Evolutionary conservation across 2,113 vertebrate species (phyloP).

Genomic region (Syngnathus scovelli): DNA sequence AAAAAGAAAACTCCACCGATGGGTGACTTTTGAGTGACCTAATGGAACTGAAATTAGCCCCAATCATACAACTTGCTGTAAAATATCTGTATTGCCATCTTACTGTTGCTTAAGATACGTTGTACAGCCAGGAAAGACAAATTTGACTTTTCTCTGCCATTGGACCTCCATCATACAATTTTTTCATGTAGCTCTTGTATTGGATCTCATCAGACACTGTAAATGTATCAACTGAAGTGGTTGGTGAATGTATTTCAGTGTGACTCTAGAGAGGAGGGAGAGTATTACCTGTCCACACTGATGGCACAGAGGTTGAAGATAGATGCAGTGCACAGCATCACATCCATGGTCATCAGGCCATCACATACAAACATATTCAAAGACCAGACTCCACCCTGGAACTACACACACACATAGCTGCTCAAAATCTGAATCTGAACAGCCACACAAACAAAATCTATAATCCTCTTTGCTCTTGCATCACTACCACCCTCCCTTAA

Average conservation of each 20-base stretch:
- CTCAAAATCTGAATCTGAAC: conserved; percentile 16
- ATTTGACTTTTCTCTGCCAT: too few relatives aligned
- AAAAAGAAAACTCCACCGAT: too few relatives aligned
- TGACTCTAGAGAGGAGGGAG: background rate
- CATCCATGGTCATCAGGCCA: conserved; percentile 89
- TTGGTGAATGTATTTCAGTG: background rate
- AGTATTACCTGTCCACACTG: conserved; percentile 81
- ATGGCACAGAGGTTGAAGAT: conserved; percentile 95
- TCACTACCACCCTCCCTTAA: conserved; percentile 4
- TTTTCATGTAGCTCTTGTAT: background rate
- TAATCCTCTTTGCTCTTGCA: conserved; percentile 28
- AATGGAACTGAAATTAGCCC: too few relatives aligned
- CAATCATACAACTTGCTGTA: too few relatives aligned
- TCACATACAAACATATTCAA: conserved; percentile 79
- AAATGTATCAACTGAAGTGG: background rate
- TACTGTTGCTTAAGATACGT: too few relatives aligned
- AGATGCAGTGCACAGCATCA: conserved; percentile 91
- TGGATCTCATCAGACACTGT: background rate
- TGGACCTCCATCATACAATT: too few relatives aligned
- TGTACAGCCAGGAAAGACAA: too few relatives aligned
- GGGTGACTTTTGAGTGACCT: too few relatives aligned
- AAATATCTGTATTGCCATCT: too few relatives aligned
- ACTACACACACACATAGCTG: conserved; percentile 66
- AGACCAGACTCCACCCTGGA: conserved; percentile 86
- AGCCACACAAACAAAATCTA: conserved; percentile 5